Evolutionary conservation across 2,797 vertebrate species (phyloP), one percentile per base, ranked within the genome.

Genomic region (Dendrocincla fuliginosa): DNA sequence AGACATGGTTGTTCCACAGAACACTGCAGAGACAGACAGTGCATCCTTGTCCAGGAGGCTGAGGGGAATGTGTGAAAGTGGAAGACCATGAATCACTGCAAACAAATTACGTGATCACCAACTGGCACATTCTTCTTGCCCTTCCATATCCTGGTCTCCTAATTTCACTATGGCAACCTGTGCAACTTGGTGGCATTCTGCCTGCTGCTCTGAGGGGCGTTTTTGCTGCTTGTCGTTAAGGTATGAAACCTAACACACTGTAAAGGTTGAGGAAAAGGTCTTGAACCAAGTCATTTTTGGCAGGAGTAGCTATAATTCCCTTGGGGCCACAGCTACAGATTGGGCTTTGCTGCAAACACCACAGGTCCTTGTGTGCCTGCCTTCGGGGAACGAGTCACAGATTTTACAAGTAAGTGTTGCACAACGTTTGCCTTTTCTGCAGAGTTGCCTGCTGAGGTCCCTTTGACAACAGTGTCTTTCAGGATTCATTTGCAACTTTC

Each of bases 11-110:
- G 0, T 67, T 90, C 71, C 74, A 79, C 63, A 37, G 30, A 91
- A 56, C 59, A 35, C 47, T 70, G 12, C 78, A 65, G 52, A 57
- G 44, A 39, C 28, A 71, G 65, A 65, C 44, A 91, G 69, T 28
- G 10, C 52, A 37, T 67, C 6, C 3, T 76, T 74, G 33, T 87
- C 61, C 64, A 57, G 87, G 65, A 90, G 67, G 79, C 60, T 64
- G 65, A 75, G 55, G 50, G 70, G 11, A 75, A 77, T 41, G 35
- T 32, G 52, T 61, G 77, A 90, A 94, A 94, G 87, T 90, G 74
- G 68, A 84, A 91, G 70, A 84, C 37, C 35, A 7, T 80, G 84
- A 89, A 83, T 90, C 80, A 73, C 71, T 91, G 74, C 67, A 94
- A 94, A 90, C 46, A 93, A 94, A 89, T 77, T 49, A 84, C 10